These are phyloP conservation scores for Sylvicola cinctus DNA, from an alignment of 2,888 invertebrate species.

Conservation along the genomic window DNA sequence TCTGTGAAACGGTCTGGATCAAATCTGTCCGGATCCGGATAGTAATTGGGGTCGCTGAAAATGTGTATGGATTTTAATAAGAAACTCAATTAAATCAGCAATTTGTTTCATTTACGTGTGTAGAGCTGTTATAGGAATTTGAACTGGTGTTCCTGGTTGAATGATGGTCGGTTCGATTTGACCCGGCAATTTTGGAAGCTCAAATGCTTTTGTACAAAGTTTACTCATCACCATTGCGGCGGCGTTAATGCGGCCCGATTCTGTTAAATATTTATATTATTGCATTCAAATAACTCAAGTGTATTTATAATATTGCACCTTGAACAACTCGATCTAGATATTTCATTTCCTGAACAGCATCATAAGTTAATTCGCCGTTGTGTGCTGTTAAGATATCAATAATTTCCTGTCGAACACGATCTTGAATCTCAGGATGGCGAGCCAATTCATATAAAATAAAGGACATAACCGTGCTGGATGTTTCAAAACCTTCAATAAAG, in stretches of 20 bases:
- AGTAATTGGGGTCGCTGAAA: not conserved
- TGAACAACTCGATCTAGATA: conserved; percentile 24
- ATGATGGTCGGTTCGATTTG: no score
- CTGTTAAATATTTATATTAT: no score
- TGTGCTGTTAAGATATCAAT: conserved; percentile 16
- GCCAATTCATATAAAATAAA: conserved; percentile 25
- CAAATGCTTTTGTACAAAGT: no score
- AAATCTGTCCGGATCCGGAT: not conserved
- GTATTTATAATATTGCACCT: conserved; percentile 22
- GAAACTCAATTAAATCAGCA: no score
- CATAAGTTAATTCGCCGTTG: conserved; percentile 18
- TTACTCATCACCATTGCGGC: no score
- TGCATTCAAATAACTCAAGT: conserved; percentile 25
- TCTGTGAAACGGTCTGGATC: no score
- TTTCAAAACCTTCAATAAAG: conserved; percentile 27
- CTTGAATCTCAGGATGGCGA: conserved; percentile 20
- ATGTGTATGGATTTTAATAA: no score
- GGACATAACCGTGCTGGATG: conserved; percentile 22
- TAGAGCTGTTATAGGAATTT: no score
- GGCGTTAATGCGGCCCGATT: no score
- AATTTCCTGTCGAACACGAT: conserved; percentile 19
- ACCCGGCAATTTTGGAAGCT: no score
- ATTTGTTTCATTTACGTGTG: no score
- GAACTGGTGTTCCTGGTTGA: no score
- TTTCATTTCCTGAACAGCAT: conserved; percentile 23